Evolutionary conservation across 1,140 invertebrate genomes (phyloP).

Genomic region (Harpegnathos saltator): DNA sequence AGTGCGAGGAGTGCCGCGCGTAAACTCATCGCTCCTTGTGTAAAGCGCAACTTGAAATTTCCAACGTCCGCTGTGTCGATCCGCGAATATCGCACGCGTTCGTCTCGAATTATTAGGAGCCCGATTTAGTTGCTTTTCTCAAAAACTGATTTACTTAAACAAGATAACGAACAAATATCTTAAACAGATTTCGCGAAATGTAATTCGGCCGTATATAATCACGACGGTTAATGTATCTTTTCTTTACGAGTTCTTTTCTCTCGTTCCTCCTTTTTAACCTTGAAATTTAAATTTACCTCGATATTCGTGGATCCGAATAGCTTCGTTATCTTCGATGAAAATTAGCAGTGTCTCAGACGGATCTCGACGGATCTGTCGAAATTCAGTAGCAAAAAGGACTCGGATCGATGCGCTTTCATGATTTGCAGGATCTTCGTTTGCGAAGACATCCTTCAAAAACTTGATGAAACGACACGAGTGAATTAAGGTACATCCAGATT

Average conservation of each 20-base stretch:
- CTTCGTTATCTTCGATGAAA: constrained; percentile 73
- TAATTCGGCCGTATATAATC: not conserved
- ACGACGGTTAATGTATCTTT: too few relatives aligned
- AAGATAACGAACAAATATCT: too few relatives aligned
- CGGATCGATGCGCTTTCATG: constrained; percentile 68
- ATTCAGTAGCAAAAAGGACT: constrained; percentile 73
- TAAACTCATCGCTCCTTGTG: too few relatives aligned
- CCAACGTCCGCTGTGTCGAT: too few relatives aligned
- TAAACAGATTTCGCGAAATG: constrained; percentile 16
- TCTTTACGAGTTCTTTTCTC: not conserved
- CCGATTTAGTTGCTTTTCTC: too few relatives aligned
- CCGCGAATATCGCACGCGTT: too few relatives aligned
- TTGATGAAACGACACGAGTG: constrained; percentile 45
- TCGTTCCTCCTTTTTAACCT: constrained; percentile 3
- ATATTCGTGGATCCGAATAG: constrained; percentile 77
- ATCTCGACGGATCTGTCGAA: constrained; percentile 74
- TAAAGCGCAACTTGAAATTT: too few relatives aligned
- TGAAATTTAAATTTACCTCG: constrained; percentile 68
- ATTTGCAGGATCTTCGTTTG: constrained; percentile 71
- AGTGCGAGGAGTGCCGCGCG: not conserved
- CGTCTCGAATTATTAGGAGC: too few relatives aligned
- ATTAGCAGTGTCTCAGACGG: constrained; percentile 77
- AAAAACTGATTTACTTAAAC: too few relatives aligned
- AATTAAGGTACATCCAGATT: not conserved
- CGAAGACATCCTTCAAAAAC: constrained; percentile 61